Evolutionary conservation across 2,888 invertebrate species (phyloP).

Genomic region (Gymnocheta viridis): DNA sequence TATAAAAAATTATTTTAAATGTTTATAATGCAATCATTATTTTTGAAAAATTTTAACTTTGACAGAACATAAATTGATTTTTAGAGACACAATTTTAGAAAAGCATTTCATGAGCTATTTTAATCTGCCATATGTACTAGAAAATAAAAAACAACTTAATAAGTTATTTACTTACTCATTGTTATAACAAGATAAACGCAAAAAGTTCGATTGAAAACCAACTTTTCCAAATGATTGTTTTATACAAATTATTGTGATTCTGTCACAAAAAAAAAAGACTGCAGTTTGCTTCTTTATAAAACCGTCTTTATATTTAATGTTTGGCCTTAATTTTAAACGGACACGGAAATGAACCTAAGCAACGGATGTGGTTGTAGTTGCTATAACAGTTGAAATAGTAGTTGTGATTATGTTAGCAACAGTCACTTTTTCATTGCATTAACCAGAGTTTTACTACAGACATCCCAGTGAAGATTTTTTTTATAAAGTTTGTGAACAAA

Average conservation of each 20-base stretch:
- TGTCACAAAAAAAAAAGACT: conserved; percentile 17
- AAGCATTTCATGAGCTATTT: too few species aligned
- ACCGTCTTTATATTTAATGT: conserved; percentile 36
- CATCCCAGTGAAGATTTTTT: not conserved
- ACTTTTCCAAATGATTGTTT: conserved; percentile 34
- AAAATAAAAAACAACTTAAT: too few species aligned
- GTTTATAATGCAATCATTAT: too few species aligned
- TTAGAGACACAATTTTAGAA: too few species aligned
- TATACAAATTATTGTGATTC: not conserved
- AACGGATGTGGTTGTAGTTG: conserved; percentile 67
- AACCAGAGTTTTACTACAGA: conserved; percentile 4
- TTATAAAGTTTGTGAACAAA: not conserved
- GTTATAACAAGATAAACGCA: not conserved
- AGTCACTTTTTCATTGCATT: conserved; percentile 40
- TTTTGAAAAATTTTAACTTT: too few species aligned
- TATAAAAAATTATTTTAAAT: too few species aligned
- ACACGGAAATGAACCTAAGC: conserved; percentile 73
- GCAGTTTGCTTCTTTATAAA: conserved; percentile 17
- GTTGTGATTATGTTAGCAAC: conserved; percentile 21
- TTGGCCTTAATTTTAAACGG: conserved; percentile 74
- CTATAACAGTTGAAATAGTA: conserved; percentile 17
- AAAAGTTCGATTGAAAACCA: conserved; percentile 39
- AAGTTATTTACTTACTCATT: not conserved
- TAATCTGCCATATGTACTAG: too few species aligned
- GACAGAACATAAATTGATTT: too few species aligned